A percentile compares a stretch with the other conserved stretches of the same genome.
Evolutionary conservation across 1,140 invertebrate genomes (phyloP).

Genomic region (Drosophila novamexicana): DNA sequence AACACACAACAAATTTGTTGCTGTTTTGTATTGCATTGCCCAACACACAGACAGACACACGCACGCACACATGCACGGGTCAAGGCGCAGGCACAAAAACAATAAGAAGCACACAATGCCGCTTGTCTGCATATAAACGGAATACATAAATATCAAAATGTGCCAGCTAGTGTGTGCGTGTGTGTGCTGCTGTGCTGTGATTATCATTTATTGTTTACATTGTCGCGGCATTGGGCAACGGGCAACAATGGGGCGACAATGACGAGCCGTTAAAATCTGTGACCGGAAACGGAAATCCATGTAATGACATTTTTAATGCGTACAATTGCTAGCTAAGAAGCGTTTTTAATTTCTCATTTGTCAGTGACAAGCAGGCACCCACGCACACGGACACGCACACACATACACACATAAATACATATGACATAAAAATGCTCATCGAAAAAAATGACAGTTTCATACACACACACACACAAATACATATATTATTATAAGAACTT

Average conservation of each 20-base stretch:
- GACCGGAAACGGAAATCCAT: constrained; percentile 55
- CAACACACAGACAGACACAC: constrained; percentile 6
- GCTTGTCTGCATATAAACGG: constrained; percentile 21
- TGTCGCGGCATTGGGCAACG: constrained; percentile 10
- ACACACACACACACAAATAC: constrained; percentile 1
- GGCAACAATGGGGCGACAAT: constrained; percentile 37
- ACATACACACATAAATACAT: not conserved
- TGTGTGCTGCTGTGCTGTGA: not conserved
- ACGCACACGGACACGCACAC: not conserved
- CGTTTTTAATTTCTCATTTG: constrained; percentile 45
- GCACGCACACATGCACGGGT: not conserved
- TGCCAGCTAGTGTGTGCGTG: not conserved
- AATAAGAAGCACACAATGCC: constrained; percentile 1
- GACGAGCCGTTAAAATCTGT: constrained; percentile 46
- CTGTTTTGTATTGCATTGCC: constrained; percentile 2
- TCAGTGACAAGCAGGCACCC: constrained; percentile 3
- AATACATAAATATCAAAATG: constrained; percentile 30
- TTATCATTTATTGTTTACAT: constrained; percentile 43
- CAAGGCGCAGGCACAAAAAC: not conserved
- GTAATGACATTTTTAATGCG: constrained; percentile 50
- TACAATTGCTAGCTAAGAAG: constrained; percentile 28
- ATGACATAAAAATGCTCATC: not conserved
- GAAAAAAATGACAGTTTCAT: not conserved
- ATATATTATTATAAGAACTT: not conserved
- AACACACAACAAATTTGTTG: constrained; percentile 25